A percentile compares a stretch with the other conserved stretches of the same genome.
Conservation (phyloP, 1,140 invertebrate genomes). For the Hyles euphorbiae region DNA sequence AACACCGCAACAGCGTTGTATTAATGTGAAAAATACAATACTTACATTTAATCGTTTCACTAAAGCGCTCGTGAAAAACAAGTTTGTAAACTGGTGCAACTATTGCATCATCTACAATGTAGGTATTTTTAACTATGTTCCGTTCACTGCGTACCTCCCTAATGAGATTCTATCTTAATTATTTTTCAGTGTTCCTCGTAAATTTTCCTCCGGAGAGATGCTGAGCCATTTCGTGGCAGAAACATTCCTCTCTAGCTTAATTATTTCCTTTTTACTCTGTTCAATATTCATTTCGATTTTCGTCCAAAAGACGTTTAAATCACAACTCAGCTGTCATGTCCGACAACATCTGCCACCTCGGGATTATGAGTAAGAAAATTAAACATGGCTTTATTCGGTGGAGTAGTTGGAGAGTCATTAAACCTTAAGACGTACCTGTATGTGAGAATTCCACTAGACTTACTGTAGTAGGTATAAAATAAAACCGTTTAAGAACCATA, state of each 20-base stretch:
- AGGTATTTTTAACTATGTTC: constrained; percentile 1
- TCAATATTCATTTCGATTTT: constrained; percentile 66
- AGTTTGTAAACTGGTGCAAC: background rate
- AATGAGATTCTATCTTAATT: constrained; percentile 51
- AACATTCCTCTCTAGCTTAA: constrained; percentile 54
- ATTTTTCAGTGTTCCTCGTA: constrained; percentile 41
- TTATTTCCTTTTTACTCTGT: constrained; percentile 55
- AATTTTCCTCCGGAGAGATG: constrained; percentile 31
- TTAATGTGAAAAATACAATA: too few species aligned
- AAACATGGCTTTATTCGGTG: too few species aligned
- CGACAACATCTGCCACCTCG: constrained; percentile 64
- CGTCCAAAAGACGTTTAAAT: constrained; percentile 61
- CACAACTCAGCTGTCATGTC: constrained; percentile 63
- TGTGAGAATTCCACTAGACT: background rate
- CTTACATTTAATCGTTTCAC: too few species aligned
- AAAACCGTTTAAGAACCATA: too few species aligned
- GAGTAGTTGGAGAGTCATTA: too few species aligned
- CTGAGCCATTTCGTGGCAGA: constrained; percentile 40
- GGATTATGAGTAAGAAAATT: constrained; percentile 52
- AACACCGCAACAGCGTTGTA: too few species aligned
- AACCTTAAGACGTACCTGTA: background rate
- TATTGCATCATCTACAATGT: constrained; percentile 2
- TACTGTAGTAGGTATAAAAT: background rate
- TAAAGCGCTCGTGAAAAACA: too few species aligned
- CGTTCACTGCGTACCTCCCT: constrained; percentile 24